A percentile compares a stretch with the other conserved stretches of the same genome.
Evolutionary conservation across 2,888 invertebrate species (phyloP).

Genomic region (Gibbula magus): DNA sequence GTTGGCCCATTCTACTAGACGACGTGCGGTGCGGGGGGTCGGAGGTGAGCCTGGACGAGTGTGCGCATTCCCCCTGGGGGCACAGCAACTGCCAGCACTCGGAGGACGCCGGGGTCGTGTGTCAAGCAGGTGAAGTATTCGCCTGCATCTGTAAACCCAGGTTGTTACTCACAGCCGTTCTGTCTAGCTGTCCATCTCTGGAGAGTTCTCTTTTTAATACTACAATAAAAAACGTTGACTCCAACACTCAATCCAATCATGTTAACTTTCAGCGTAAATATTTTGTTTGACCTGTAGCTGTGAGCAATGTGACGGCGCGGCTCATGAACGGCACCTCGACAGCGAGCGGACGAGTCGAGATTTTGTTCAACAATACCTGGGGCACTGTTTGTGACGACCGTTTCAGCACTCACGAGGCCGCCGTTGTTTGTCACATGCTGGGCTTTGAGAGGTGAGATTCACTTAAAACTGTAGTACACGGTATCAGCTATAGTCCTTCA

Average conservation of each 20-base stretch:
- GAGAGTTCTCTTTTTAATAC: no score
- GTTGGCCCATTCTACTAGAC: slow-evolving; percentile 59
- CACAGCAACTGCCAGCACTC: slow-evolving; percentile 53
- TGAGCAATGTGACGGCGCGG: no score
- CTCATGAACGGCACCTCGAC: no score
- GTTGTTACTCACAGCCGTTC: no score
- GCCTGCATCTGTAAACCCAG: no score
- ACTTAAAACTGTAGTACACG: no score
- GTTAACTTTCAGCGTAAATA: no score
- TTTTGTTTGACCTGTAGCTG: no score
- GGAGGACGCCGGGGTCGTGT: slow-evolving; percentile 59
- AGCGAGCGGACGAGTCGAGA: slow-evolving; percentile 58
- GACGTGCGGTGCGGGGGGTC: slow-evolving; percentile 53
- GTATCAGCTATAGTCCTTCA: no score
- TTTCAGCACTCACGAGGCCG: neutral
- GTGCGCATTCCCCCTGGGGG: slow-evolving; percentile 49
- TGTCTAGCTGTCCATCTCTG: no score
- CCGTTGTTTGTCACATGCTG: neutral
- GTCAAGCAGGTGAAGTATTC: slow-evolving; percentile 34
- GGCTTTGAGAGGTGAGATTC: neutral
- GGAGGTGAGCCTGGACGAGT: slow-evolving; percentile 47
- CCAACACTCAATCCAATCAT: no score
- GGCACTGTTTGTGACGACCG: slow-evolving; percentile 69
- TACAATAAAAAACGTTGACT: no score
- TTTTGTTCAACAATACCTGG: slow-evolving; percentile 49